Percentiles rank a stretch among this genome's conserved stretches.
These are phyloP conservation scores for Cheilosia pagana DNA, from an alignment of 2,888 invertebrate genomes.

Conservation along the genomic window DNA sequence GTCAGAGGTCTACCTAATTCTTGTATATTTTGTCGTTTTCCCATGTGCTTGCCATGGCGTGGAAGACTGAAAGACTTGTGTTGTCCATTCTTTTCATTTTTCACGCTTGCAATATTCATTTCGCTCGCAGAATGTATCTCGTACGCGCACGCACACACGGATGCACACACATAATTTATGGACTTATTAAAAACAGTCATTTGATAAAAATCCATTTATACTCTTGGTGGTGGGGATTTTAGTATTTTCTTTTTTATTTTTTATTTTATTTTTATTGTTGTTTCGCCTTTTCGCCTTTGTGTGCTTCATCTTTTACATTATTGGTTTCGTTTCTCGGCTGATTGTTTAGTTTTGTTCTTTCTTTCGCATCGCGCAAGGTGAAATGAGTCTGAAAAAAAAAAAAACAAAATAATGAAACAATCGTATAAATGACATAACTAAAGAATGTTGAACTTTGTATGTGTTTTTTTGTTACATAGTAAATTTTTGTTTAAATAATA, in stretches of 20 bases:
- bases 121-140: conserved; percentile 22
- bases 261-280: conserved; percentile 4
- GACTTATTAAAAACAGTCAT: conserved; percentile 65
- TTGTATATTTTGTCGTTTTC: conserved; percentile 10
- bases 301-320: conserved; percentile 2
- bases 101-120: conserved; percentile 47
- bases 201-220: conserved; percentile 64
- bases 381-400: not conserved
- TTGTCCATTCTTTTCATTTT: conserved; percentile 53
- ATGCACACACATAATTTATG: conserved; percentile 44
- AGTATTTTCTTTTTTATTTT: not conserved
- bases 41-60: conserved; percentile 79
- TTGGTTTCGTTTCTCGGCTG: conserved; percentile 10
- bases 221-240: not conserved
- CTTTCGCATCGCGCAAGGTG: not conserved
- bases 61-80: conserved; percentile 57
- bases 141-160: conserved; percentile 9
- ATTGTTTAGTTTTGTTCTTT: conserved; percentile 24
- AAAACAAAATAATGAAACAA: conserved; percentile 7
- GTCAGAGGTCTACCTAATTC: conserved; percentile 26
- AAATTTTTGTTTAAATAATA: conserved; percentile 4
- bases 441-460: conserved; percentile 40
- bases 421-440: conserved; percentile 46
- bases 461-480: not conserved
- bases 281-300: not conserved